phyloP scores from a whole-genome alignment of 2,113 vertebrate species.

The Festucalex cinctus region DNA sequence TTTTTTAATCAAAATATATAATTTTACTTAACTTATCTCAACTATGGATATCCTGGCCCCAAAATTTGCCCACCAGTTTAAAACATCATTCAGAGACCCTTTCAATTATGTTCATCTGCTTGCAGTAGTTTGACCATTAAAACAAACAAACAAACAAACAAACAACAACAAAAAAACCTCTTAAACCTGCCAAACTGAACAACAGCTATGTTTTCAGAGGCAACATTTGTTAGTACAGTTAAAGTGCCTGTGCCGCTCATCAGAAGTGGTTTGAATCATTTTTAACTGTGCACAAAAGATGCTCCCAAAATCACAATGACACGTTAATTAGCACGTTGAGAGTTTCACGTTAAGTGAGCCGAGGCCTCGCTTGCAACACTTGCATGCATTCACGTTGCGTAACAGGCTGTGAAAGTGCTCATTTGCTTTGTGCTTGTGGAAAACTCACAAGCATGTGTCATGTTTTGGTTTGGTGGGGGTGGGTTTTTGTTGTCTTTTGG shows the following conservation, averaged over 20 bases:
- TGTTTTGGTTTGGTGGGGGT: no score
- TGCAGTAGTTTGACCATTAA: no score
- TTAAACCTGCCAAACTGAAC: neutral
- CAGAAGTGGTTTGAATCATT: constrained; percentile 15
- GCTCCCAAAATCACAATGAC: constrained; percentile 12
- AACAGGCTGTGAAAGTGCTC: neutral
- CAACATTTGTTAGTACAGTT: neutral
- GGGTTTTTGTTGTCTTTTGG: no score
- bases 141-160: no score
- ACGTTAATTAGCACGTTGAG: constrained; percentile 18
- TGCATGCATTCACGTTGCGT: neutral
- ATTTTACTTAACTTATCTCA: no score
- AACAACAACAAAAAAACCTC: no score
- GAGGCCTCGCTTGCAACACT: constrained; percentile 11
- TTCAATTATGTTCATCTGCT: neutral
- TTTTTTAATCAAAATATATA: neutral
- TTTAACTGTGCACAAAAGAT: constrained; percentile 15
- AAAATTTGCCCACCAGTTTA: neutral
- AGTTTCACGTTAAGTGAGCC: constrained; percentile 19
- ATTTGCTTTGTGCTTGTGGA: neutral
- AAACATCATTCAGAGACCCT: neutral
- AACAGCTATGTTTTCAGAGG: neutral
- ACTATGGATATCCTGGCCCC: no score
- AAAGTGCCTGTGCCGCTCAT: constrained; percentile 15
- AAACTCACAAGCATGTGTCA: neutral